These are phyloP conservation scores for Phallusia fumigata DNA, from an alignment of 23 tunicate species.

Conservation along the genomic window DNA sequence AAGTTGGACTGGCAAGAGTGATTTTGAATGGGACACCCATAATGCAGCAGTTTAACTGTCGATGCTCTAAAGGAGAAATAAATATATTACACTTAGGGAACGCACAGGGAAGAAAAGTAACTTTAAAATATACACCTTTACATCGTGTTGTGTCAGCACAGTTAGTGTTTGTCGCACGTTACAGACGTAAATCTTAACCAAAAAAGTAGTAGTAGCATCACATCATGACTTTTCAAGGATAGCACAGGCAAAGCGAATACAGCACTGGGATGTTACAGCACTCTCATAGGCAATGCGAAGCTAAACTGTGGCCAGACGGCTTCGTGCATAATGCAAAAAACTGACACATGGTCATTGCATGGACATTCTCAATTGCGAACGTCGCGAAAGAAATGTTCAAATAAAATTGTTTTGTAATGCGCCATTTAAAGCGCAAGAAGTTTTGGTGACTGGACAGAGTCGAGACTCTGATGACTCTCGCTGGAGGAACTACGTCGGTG, in stretches of 20 bases:
- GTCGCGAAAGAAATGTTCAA: background rate
- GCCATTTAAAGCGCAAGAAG: constrained; percentile 44
- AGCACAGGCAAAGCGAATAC: background rate
- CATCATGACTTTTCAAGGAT: background rate
- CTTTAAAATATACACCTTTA: background rate
- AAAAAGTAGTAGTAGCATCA: background rate
- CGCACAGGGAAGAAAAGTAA: background rate
- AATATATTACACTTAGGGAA: background rate
- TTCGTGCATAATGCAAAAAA: too few relatives aligned
- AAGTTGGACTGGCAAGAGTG: background rate
- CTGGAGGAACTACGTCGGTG: constrained; percentile 90
- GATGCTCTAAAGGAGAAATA: background rate
- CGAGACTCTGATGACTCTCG: constrained; percentile 70
- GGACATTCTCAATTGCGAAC: too few relatives aligned
- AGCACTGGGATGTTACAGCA: background rate
- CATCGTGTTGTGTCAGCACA: background rate
- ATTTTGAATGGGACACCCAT: background rate
- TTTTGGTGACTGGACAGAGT: constrained; percentile 80
- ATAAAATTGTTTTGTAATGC: background rate
- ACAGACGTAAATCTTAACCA: background rate
- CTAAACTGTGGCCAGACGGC: background rate
- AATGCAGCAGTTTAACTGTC: background rate
- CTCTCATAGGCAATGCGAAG: background rate
- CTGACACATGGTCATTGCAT: too few relatives aligned
- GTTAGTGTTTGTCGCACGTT: background rate